phyloP scores from a whole-genome alignment of 2,888 invertebrate genomes.

The Synergus japonicus region DNA sequence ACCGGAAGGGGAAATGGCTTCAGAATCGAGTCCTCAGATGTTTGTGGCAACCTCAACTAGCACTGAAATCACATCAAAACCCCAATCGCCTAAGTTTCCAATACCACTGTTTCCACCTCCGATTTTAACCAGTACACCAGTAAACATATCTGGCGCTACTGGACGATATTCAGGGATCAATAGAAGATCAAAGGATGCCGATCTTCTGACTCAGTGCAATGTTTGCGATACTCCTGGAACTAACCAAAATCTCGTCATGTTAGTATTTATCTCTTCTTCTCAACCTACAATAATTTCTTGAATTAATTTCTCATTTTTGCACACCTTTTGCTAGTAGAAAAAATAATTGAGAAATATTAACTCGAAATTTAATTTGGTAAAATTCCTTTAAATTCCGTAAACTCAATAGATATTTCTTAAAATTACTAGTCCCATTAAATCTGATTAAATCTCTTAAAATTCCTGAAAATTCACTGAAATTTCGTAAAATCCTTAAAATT shows the following conservation, averaged over 20 bases:
- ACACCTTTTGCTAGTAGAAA: no score
- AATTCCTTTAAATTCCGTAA: no score
- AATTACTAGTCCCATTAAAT: no score
- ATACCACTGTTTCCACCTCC: constrained; percentile 61
- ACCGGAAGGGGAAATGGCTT: constrained; percentile 85
- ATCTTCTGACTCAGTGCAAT: constrained; percentile 81
- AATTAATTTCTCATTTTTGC: background rate
- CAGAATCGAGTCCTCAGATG: constrained; percentile 85
- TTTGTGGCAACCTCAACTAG: constrained; percentile 79
- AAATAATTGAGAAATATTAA: no score
- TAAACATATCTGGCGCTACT: constrained; percentile 56
- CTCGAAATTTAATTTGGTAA: no score
- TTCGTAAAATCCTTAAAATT: no score
- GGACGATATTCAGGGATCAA: constrained; percentile 62
- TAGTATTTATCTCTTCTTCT: constrained; percentile 62
- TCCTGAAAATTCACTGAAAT: no score
- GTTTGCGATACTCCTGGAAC: constrained; percentile 83
- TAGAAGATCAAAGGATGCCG: constrained; percentile 75
- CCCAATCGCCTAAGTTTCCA: constrained; percentile 61
- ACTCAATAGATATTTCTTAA: no score
- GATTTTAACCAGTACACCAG: constrained; percentile 29
- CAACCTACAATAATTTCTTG: background rate
- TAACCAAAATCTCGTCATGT: constrained; percentile 84
- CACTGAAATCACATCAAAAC: constrained; percentile 69
- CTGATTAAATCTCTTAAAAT: no score